A percentile compares a stretch with the other conserved stretches of the same genome.
phyloP scores from a whole-genome alignment of 2,797 vertebrate genomes.

The Bovichtus diacanthus region DNA sequence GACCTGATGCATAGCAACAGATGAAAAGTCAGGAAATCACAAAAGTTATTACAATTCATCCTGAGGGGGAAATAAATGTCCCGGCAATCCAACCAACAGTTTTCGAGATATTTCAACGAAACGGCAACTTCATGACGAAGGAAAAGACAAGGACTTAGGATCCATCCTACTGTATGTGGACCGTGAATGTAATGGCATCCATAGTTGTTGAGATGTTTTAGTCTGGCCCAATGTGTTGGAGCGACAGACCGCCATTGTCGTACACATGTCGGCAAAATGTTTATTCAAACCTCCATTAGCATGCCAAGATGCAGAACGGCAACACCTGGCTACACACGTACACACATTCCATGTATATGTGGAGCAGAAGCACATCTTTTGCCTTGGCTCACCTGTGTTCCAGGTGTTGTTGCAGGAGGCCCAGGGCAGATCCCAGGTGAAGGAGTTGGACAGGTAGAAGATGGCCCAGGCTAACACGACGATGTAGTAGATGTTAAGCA shows the following conservation, averaged over 20 bases:
- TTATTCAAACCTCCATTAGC: neutral
- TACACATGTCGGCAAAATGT: neutral
- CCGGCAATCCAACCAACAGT: neutral
- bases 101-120: neutral
- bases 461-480: conserved; percentile 95
- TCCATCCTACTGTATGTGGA: neutral
- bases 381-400: conserved; percentile 90
- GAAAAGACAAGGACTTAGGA: neutral
- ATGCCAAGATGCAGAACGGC: neutral
- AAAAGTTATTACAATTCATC: neutral
- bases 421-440: conserved; percentile 94
- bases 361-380: neutral
- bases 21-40: neutral
- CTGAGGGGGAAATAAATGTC: neutral
- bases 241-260: neutral
- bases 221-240: neutral
- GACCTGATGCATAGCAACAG: neutral
- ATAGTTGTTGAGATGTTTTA: neutral
- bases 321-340: neutral
- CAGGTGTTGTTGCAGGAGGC: conserved; percentile 94
- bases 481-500: conserved; percentile 95
- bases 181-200: neutral
- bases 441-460: conserved; percentile 94
- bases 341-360: neutral
- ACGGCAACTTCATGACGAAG: neutral